Percentiles rank a stretch among this genome's conserved stretches.
phyloP scores from a whole-genome alignment of 2,113 vertebrate genomes.

The Acrocephalus kingi region DNA sequence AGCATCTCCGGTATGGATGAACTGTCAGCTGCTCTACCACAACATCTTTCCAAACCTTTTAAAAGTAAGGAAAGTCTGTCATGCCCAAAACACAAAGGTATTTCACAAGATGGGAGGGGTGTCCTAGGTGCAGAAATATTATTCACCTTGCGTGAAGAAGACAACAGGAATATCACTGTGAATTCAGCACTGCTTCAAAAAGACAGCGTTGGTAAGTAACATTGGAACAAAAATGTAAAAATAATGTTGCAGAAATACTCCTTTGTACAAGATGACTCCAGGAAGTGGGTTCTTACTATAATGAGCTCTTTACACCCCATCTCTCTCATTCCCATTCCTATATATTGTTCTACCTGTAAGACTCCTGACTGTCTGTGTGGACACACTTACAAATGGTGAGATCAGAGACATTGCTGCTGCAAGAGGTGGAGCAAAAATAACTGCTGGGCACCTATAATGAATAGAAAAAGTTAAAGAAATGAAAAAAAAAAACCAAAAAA shows the following conservation, averaged over 20 bases:
- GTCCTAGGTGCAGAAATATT: background rate
- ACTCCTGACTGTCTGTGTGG: background rate
- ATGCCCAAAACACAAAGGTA: background rate
- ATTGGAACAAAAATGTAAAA: background rate
- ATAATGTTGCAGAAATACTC: background rate
- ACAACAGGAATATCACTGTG: background rate
- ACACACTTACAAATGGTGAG: background rate
- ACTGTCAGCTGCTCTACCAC: conserved; percentile 26
- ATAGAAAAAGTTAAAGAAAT: background rate
- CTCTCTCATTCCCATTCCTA: background rate
- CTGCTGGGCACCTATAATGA: background rate
- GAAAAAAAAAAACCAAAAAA: background rate
- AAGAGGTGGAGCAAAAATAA: background rate
- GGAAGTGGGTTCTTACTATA: too few species aligned
- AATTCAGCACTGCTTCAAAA: background rate
- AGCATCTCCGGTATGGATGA: conserved; percentile 31
- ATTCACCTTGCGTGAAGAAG: background rate
- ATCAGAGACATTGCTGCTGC: background rate
- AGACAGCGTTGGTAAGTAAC: background rate
- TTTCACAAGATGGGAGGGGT: background rate
- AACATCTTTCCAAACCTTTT: conserved; percentile 13
- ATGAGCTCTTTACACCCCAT: background rate
- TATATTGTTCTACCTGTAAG: background rate
- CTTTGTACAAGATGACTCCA: background rate
- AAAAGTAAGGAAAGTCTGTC: background rate